Evolutionary conservation across 2,113 vertebrate genomes (phyloP), one percentile per base, ranked within the genome.

Genomic region (Hemiscyllium ocellatum): DNA sequence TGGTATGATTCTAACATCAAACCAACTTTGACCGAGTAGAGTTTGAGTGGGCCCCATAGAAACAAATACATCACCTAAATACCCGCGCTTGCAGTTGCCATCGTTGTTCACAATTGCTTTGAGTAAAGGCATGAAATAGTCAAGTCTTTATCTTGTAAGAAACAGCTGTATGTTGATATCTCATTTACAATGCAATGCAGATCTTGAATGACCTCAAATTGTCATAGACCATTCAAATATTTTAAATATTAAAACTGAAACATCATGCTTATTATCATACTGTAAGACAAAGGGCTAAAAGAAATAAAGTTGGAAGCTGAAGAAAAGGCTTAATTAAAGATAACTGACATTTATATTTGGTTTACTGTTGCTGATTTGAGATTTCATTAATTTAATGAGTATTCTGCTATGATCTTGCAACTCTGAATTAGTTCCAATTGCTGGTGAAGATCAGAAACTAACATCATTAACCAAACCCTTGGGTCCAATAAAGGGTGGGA

Each of bases 371-470:
- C 89, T 66, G 33, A 66, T 42, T 93, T 93, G 87, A 68, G 17
- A 19, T 93, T 66, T 61, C 61, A 93, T 93, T 93, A 93, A 93
- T 93, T 93, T 37, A 93, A 37, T 93, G 89, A 91, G 61, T 10
- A 66, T 61, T 66, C 20, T 33, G 89, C 89, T 24, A 22, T n/a
- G n/a, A 65, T 37, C 89, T 66, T 93, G 37, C n/a, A 65, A 66
- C 89, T 83, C n/a, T 93, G 66, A 93, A 68, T 93, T 93, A 93
- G 89, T 93, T 93, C 89, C 89, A 66, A 93, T 93, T 68, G 89
- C 89, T n/a, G 65, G 4, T 93, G 61, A 93, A 37, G 19, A 37
- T 93, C 61, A 66, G 89, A 93, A 66, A 68, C 15, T n/a, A 68
- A 33, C 61, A 66, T n/a, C 66, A 66, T 5, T 65, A 20, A 66